Evolutionary conservation across 2,113 vertebrate genomes (phyloP).

Genomic region (Petromus typicus): DNA sequence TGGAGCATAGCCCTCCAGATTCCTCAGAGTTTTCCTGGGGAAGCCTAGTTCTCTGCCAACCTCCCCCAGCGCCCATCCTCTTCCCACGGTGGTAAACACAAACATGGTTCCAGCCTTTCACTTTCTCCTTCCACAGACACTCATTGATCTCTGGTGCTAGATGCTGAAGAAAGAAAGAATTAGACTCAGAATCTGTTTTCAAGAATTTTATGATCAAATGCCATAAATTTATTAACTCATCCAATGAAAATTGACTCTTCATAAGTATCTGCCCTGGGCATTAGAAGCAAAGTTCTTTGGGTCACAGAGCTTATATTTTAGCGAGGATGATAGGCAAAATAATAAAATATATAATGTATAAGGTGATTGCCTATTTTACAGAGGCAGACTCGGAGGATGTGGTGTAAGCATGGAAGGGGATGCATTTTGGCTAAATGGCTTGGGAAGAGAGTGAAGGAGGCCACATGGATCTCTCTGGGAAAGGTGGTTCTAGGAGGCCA

Average conservation of each 20-base stretch:
- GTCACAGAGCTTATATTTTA: not conserved
- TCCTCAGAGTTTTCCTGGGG: not conserved
- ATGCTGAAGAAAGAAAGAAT: not conserved
- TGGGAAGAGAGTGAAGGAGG: not conserved
- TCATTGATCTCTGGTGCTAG: not conserved
- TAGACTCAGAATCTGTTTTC: not conserved
- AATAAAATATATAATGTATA: not conserved
- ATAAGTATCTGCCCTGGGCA: not conserved
- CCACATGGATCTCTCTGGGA: too few species aligned
- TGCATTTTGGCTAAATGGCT: not conserved
- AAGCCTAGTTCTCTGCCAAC: not conserved
- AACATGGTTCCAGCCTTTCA: not conserved
- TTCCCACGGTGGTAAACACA: not conserved
- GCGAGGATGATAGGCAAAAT: not conserved
- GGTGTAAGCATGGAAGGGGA: too few species aligned
- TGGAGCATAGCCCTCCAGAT: not conserved
- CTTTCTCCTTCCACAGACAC: not conserved
- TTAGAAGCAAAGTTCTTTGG: not conserved
- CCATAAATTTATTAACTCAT: not conserved
- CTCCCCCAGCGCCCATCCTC: accelerated
- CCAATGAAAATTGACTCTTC: not conserved
- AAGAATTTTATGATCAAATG: not conserved
- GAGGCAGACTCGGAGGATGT: not conserved
- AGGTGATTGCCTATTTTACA: not conserved
- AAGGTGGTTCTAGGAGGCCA: not conserved